phyloP scores from a whole-genome alignment of 2,113 vertebrate genomes.

The Cyphomyrus discorhynchus region DNA sequence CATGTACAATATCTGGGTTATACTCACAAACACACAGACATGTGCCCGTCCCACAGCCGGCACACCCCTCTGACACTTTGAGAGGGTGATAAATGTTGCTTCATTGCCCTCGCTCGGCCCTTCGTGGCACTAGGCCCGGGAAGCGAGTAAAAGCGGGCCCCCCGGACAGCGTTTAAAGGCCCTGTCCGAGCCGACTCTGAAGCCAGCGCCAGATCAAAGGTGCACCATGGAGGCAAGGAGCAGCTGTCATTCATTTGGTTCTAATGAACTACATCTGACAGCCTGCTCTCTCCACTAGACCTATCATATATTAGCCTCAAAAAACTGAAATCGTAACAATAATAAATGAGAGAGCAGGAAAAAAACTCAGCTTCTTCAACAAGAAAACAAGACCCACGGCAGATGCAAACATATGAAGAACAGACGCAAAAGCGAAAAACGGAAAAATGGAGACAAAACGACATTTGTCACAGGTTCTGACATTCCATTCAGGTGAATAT shows the following conservation, averaged over 20 bases:
- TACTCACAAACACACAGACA: neutral
- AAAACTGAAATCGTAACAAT: neutral
- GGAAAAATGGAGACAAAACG: neutral
- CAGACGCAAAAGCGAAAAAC: neutral
- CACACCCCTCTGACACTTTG: neutral
- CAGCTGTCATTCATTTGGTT: slow-evolving; percentile 81
- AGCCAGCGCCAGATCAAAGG: slow-evolving; percentile 74
- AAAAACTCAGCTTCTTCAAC: neutral
- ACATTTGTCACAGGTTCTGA: neutral
- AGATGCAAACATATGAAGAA: neutral
- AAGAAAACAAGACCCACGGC: neutral
- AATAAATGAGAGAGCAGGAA: neutral
- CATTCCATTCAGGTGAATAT: neutral
- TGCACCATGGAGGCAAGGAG: slow-evolving; percentile 63
- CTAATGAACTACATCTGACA: slow-evolving; percentile 77
- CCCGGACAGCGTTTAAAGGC: slow-evolving; percentile 72
- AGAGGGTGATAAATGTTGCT: slow-evolving; percentile 22
- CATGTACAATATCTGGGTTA: neutral
- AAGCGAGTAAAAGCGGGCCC: slow-evolving; percentile 66
- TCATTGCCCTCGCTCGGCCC: slow-evolving; percentile 44
- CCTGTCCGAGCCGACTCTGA: slow-evolving; percentile 65
- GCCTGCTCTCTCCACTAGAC: slow-evolving; percentile 26
- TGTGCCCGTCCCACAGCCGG: neutral
- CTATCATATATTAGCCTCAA: slow-evolving; percentile 3
- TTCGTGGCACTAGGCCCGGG: slow-evolving; percentile 52